phyloP scores from a whole-genome alignment of 1,140 invertebrate species.

The Olivierus martensii region DNA sequence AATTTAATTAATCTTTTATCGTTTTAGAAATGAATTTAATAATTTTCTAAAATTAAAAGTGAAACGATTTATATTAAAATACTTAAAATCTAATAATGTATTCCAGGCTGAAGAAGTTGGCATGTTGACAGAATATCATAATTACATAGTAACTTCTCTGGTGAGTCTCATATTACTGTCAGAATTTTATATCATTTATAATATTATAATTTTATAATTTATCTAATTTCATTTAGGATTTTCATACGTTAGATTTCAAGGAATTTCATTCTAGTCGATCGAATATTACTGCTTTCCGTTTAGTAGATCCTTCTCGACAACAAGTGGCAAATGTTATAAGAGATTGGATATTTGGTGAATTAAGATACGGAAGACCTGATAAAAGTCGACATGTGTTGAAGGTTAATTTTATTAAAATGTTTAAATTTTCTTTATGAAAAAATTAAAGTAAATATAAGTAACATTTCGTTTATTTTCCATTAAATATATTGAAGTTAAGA shows the following conservation, averaged over 20 bases:
- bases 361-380: slow-evolving; percentile 6
- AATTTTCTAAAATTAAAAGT: no score
- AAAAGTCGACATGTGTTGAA: slow-evolving; percentile 10
- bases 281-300: slow-evolving; percentile 22
- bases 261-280: slow-evolving; percentile 23
- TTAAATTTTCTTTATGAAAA: no score
- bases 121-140: slow-evolving; percentile 27
- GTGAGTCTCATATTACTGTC: slow-evolving; percentile 26
- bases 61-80: no score
- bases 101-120: slow-evolving; percentile 22
- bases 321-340: slow-evolving; percentile 40
- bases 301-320: slow-evolving; percentile 65
- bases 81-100: not conserved
- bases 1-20: no score
- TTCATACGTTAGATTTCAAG: slow-evolving; percentile 24
- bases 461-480: no score
- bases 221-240: slow-evolving; percentile 19
- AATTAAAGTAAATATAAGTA: no score
- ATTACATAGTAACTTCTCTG: slow-evolving; percentile 27
- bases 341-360: slow-evolving; percentile 3
- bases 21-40: no score
- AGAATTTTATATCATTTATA: no score
- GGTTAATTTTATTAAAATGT: no score
- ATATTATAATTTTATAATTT: not conserved
- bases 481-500: no score